phyloP scores from a whole-genome alignment of 2,113 vertebrate genomes.

The Galemys pyrenaicus region DNA sequence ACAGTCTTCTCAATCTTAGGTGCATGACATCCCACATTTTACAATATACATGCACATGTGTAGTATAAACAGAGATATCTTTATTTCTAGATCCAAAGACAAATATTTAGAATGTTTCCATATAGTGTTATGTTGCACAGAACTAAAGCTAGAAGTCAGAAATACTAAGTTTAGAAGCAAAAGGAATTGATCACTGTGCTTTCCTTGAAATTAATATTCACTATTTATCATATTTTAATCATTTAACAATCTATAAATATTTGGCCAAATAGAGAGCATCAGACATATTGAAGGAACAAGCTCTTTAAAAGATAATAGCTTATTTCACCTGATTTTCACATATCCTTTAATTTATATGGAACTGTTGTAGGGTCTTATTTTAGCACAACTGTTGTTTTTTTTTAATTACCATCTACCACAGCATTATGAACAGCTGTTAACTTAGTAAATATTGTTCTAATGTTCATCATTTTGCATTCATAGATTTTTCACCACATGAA shows the following conservation, averaged over 20 bases:
- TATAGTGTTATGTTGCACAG: background rate
- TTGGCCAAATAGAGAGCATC: background rate
- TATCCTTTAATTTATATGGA: background rate
- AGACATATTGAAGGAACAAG: background rate
- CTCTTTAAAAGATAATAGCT: background rate
- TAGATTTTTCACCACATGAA: conserved; percentile 60
- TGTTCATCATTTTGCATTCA: conserved; percentile 63
- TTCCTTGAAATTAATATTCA: background rate
- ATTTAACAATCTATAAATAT: background rate
- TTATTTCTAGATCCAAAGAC: background rate
- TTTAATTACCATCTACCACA: conserved; percentile 15
- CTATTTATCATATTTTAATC: background rate
- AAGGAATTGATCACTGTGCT: background rate
- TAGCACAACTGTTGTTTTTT: background rate
- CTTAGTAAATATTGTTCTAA: conserved; percentile 71
- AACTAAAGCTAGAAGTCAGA: background rate
- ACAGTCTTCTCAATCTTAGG: background rate
- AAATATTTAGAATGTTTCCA: background rate
- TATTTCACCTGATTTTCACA: background rate
- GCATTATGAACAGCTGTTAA: conserved; percentile 50
- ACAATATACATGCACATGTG: background rate
- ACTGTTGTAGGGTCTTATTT: background rate
- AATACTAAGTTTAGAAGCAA: background rate
- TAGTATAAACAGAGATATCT: background rate
- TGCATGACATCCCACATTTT: background rate